Evolutionary conservation across 2,113 vertebrate species (phyloP), one percentile per base, ranked within the genome.

Genomic region (Panthera leo): DNA sequence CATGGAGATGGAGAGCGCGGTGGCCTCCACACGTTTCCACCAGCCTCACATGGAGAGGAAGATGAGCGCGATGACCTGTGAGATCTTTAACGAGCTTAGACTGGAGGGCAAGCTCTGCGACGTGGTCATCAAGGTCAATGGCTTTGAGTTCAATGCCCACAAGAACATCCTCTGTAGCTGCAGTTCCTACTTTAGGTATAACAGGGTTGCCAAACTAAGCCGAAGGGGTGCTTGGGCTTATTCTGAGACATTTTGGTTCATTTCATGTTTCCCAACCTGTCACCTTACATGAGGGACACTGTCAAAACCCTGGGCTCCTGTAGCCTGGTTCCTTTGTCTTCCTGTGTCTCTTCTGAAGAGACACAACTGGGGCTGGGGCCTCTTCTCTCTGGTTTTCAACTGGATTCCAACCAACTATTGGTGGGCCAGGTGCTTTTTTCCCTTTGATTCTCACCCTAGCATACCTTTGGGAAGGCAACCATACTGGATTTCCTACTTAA

Each of bases 81-180:
- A 95, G 10, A 88, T 99, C 97, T 99, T 99, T 97, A 99, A 99
- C 0, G 99, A 99, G 92, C 98, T 99, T 45, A 98, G 99, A 25
- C 98, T 99, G 34, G 99, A 99, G 97, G 99, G 99, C 68, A 98
- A 99, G 84, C 98, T 99, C 92, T 99, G 99, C 18, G 99, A 99
- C 9, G 99, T 98, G 92, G 97, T 98, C 95, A 98, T 99, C 98
- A 98, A 98, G 13, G 99, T 98, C 93, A 98, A 99, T 2, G 99
- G 98, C 12, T 96, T 98, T 5, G 98, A 99, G 94, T 99, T 99
- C 97, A 98, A 98, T 8, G 99, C 98, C 86, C 99, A 99, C 97
- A 99, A 99, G 98, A 99, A 98, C 98, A 99, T 99, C 97, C 98
- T 99, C 36, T 99, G 99, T 91, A 98, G 98, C 97, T 99, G 99